Percentiles rank a stretch among this genome's conserved stretches.
Evolutionary conservation across 2,113 vertebrate species (phyloP).

Genomic region (Nothoprocta pentlandii): DNA sequence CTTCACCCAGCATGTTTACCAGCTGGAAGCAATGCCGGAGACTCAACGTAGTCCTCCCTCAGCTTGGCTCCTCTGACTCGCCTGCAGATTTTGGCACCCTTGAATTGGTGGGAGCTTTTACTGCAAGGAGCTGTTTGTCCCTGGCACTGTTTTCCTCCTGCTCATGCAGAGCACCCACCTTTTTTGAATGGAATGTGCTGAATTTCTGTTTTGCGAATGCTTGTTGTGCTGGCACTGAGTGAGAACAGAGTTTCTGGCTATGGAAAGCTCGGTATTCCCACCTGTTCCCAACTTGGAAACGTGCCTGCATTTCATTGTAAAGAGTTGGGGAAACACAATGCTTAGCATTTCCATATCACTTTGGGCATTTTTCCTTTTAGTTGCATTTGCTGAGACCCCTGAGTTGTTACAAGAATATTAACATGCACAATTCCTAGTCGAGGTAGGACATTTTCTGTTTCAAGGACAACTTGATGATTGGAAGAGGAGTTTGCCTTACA

Average conservation of each 20-base stretch:
- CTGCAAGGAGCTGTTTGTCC: background rate
- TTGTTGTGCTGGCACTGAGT: background rate
- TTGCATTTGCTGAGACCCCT: background rate
- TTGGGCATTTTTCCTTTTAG: background rate
- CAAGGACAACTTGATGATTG: background rate
- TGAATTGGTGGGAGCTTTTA: background rate
- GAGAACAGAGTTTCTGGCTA: background rate
- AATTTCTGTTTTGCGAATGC: background rate
- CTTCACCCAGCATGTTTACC: background rate
- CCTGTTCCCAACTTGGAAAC: background rate
- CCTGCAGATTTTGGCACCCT: background rate
- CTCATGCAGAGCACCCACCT: background rate
- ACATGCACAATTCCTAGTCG: background rate
- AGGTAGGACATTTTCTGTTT: background rate
- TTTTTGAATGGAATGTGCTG: background rate
- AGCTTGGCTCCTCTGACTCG: background rate
- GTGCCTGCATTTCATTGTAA: background rate
- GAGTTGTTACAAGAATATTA: background rate
- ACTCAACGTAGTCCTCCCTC: background rate
- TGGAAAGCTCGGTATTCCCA: background rate
- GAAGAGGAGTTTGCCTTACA: background rate
- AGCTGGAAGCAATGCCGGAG: background rate
- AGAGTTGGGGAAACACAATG: background rate
- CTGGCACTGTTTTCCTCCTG: background rate
- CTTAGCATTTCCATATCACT: background rate